Evolutionary conservation across 2,888 invertebrate genomes (phyloP).

Genomic region (Calliopum simillimum): DNA sequence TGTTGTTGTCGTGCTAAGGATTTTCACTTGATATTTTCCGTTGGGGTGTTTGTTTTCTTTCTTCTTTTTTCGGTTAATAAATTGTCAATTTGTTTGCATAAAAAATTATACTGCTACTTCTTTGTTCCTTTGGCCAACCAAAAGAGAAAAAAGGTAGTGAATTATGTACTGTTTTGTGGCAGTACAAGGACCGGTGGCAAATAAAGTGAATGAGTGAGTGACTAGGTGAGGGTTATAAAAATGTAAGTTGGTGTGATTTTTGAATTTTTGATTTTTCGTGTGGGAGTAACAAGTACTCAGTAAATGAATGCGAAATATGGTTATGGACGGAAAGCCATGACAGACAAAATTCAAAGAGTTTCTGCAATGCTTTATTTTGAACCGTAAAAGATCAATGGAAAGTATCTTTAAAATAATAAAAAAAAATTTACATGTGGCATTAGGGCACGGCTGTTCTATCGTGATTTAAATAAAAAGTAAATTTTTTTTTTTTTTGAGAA

Average conservation of each 20-base stretch:
- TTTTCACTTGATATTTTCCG: background rate
- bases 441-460: too few species aligned
- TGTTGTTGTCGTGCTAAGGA: background rate
- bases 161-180: too few species aligned
- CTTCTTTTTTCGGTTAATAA: slow-evolving; percentile 4
- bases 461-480: too few species aligned
- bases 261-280: background rate
- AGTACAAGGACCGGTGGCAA: background rate
- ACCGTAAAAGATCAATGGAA: too few species aligned
- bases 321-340: background rate
- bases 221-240: background rate
- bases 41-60: background rate
- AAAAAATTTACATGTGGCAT: background rate
- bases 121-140: background rate
- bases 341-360: background rate
- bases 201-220: background rate
- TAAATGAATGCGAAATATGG: background rate
- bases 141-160: background rate
- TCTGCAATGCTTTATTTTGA: too few species aligned
- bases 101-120: background rate
- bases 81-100: slow-evolving; percentile 15
- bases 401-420: too few species aligned
- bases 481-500: too few species aligned
- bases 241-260: background rate
- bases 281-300: background rate